Evolutionary conservation across 1,140 invertebrate genomes (phyloP).

Genomic region (Caerostris darwini): DNA sequence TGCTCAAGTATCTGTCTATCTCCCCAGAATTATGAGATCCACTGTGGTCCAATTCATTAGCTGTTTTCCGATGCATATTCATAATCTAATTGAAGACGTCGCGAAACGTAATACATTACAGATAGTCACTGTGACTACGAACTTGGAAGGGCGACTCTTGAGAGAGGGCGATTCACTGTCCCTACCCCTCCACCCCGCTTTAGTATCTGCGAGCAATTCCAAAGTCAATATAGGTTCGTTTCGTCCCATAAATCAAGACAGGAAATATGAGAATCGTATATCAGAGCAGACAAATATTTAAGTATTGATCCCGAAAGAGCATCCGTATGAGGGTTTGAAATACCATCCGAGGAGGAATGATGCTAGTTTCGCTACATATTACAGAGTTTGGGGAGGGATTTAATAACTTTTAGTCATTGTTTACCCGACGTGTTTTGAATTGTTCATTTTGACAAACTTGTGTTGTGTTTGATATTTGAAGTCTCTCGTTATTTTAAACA

Average conservation of each 20-base stretch:
- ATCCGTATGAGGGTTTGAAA: neutral
- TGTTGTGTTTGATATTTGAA: too few species aligned
- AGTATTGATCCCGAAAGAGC: neutral
- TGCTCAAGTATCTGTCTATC: neutral
- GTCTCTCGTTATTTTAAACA: too few species aligned
- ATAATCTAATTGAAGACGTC: slow-evolving; percentile 27
- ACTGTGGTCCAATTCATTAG: neutral
- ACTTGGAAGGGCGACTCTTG: neutral
- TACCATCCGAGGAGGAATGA: too few species aligned
- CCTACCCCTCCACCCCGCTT: neutral
- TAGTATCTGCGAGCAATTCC: slow-evolving; percentile 8
- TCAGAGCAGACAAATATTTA: neutral
- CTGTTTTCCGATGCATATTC: neutral
- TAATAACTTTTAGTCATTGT: too few species aligned
- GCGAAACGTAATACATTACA: neutral
- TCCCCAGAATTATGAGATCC: neutral
- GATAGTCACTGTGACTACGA: neutral
- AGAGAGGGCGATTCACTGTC: neutral
- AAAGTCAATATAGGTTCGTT: slow-evolving; percentile 11
- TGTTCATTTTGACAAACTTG: too few species aligned
- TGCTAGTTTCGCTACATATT: too few species aligned
- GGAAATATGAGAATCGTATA: slow-evolving; percentile 15
- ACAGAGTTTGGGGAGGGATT: too few species aligned
- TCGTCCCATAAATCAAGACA: neutral
- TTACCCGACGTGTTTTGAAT: too few species aligned